Base-by-base conservation (phyloP, 2,797 vertebrate genomes). In the Sciurus vulgaris region DNA sequence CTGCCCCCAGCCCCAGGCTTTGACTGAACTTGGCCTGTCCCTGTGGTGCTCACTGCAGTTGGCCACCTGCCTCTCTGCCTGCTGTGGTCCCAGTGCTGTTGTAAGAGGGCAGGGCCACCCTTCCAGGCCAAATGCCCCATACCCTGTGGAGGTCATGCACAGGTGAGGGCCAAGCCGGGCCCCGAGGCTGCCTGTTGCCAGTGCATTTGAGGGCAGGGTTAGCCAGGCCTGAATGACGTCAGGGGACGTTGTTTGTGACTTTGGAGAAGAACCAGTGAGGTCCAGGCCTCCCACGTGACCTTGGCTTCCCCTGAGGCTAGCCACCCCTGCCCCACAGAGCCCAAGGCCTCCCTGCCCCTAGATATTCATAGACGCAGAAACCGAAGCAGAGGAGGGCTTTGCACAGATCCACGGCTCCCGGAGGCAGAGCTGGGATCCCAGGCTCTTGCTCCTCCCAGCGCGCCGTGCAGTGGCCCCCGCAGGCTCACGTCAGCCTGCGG, bases 401-500 rank as follows among this genome's bases (percentile, higher is more conserved):
- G n/a, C 56, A 33, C 28, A 14, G 30, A 33, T 3, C 33, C 63
- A 1, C 17, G 38, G 73, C 63, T 38, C 3, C 63, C 26, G 4
- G 38, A 78, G 61, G 67, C 44, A 28, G 56, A n/a, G 12, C 61
- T 28, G 12, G 72, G 70, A 35, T 7, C 70, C 86, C 24, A 20
- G 38, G 5, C 69, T 61, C 82, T 41, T 69, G 26, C 56, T 49
- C 44, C 65, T 33, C 33, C 15, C 73, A 4, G 33, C 0, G 14
- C 26, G 1, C 0, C 10, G 12, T 33, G 47, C 41, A 12, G 49
- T 56, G 9, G 24, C 49, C 35, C 54, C 54, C 18, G 5, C 54
- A 22, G 6, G 7, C 4, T 0, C 0, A 33, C 2, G 10, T 61
- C 20, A 3, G 0, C 8, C 14, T 7, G 15, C 5, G 28, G n/a